Evolutionary conservation across 2,797 vertebrate genomes (phyloP).

Genomic region (Alauda arvensis): DNA sequence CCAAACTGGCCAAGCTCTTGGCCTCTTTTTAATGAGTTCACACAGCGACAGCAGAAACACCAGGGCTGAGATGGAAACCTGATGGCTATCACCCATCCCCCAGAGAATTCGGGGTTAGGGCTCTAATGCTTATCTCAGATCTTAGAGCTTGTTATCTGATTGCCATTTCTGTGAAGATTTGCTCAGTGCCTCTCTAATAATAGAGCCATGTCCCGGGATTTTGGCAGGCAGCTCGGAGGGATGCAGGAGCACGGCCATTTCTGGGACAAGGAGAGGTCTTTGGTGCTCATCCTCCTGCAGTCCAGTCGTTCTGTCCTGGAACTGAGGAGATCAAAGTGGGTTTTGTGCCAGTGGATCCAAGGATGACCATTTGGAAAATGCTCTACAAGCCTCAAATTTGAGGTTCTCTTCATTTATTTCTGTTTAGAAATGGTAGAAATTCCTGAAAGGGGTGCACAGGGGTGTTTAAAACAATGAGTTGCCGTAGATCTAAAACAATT

Average conservation of each 20-base stretch:
- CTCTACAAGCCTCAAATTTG: not conserved
- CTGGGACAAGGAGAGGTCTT: not conserved
- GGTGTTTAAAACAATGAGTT: not conserved
- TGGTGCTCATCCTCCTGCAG: not conserved
- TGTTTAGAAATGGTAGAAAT: not conserved
- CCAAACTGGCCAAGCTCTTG: not conserved
- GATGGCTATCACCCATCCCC: not conserved
- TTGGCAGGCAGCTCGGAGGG: rapidly evolving
- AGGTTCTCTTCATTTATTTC: not conserved
- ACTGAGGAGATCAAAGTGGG: not conserved
- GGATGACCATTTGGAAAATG: not conserved
- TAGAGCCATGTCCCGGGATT: not conserved
- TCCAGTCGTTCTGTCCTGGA: not conserved
- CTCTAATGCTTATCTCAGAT: not conserved
- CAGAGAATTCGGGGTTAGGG: not conserved
- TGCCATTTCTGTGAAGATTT: not conserved
- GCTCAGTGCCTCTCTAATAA: not conserved
- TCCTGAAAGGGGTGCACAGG: not conserved
- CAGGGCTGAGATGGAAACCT: not conserved
- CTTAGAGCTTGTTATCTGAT: not conserved
- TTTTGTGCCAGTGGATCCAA: not conserved
- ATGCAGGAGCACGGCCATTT: not conserved
- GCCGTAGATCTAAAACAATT: not conserved
- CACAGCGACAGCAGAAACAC: conserved; percentile 6
- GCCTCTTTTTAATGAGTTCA: not conserved